Conservation (phyloP, 2,113 vertebrate species). For the Cyprinodon variegatus region DNA sequence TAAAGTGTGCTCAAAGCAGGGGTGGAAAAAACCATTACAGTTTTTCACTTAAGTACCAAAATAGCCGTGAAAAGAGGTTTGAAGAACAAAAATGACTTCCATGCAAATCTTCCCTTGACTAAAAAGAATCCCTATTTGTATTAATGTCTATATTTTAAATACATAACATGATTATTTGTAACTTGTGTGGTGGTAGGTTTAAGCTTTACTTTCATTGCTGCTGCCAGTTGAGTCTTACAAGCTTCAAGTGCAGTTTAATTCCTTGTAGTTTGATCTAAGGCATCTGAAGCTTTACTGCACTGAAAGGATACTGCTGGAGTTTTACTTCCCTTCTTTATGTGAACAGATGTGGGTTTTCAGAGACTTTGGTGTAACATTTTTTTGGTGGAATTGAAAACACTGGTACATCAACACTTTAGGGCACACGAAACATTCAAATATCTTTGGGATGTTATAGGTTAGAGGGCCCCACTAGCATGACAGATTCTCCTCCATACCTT, state of each 20-base stretch:
- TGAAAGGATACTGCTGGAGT: not conserved
- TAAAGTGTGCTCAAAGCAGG: constrained; percentile 37
- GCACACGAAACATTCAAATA: not conserved
- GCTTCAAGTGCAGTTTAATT: not conserved
- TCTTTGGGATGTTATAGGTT: not conserved
- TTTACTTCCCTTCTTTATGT: not conserved
- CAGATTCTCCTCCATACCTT: not conserved
- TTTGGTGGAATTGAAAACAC: not conserved
- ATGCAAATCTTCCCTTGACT: not conserved
- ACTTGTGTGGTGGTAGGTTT: not conserved
- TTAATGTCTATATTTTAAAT: not conserved
- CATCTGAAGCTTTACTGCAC: not conserved
- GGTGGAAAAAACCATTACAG: constrained; percentile 45
- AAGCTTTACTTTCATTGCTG: not conserved
- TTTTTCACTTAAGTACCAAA: constrained; percentile 17
- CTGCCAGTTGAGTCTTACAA: not conserved
- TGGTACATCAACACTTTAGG: not conserved
- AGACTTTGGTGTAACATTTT: not conserved
- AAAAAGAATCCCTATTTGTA: not conserved
- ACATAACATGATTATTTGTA: not conserved
- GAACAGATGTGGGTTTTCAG: not conserved
- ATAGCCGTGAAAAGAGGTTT: constrained; percentile 4
- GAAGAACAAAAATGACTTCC: not conserved
- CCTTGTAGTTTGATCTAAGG: not conserved
- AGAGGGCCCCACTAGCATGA: not conserved